These are phyloP conservation scores for Sclerurus mexicanus DNA, from an alignment of 2,113 vertebrate species.

Conservation along the genomic window DNA sequence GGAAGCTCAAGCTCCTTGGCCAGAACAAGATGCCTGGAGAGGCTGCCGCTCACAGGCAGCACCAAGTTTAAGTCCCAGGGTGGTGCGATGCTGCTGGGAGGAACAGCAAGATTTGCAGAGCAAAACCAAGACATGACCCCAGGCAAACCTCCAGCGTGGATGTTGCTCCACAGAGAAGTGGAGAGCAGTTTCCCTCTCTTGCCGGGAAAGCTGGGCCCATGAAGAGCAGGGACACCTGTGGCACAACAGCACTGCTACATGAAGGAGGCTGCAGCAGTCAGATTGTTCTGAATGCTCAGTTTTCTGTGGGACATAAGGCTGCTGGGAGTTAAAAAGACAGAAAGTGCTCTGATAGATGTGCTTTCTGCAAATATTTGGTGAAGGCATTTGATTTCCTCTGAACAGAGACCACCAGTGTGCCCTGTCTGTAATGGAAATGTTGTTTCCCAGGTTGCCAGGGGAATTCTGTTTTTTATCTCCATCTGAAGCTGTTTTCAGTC, in stretches of 20 bases:
- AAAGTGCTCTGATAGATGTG: not conserved
- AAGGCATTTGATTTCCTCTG: not conserved
- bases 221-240: not conserved
- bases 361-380: conserved; percentile 37
- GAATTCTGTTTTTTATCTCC: not conserved
- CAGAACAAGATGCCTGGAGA: not conserved
- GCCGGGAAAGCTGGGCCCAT: not conserved
- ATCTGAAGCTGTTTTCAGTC: not conserved
- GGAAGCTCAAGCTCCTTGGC: not conserved
- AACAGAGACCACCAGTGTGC: not conserved
- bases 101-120: not conserved
- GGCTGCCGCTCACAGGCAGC: not conserved
- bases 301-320: not conserved
- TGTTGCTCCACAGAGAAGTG: not conserved
- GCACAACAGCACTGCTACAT: fast-evolving
- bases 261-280: not conserved
- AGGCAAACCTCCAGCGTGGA: not conserved
- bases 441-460: not conserved
- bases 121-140: not conserved
- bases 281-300: not conserved
- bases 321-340: not conserved
- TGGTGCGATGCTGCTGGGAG: not conserved
- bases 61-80: not conserved
- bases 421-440: not conserved
- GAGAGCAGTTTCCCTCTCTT: not conserved